phyloP scores from a whole-genome alignment of 37 sponge, comb jelly and placozoan genomes.

The Tethya wilhelma region DNA sequence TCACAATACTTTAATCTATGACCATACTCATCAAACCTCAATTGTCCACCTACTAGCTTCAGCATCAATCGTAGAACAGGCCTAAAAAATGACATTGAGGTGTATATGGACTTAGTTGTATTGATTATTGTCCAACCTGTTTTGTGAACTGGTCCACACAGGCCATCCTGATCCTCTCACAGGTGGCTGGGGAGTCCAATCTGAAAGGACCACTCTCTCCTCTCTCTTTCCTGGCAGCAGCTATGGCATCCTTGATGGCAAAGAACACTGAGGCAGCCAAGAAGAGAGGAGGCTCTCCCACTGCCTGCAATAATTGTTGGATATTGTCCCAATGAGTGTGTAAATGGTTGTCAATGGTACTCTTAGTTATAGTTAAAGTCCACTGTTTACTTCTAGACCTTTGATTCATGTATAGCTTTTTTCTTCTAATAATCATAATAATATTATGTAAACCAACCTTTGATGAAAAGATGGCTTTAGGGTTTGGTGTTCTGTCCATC shows the following conservation, averaged over 20 bases:
- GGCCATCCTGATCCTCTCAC: slow-evolving; percentile 82
- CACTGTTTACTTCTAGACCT: no score
- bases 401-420: background rate
- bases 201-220: slow-evolving; percentile 44
- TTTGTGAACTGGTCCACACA: slow-evolving; percentile 76
- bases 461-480: slow-evolving; percentile 78
- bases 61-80: background rate
- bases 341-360: background rate
- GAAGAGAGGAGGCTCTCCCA: slow-evolving; percentile 94
- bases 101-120: background rate
- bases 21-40: background rate
- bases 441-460: no score
- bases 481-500: slow-evolving; percentile 65
- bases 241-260: slow-evolving; percentile 85
- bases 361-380: background rate
- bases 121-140: slow-evolving; percentile 21
- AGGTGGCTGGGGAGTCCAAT: slow-evolving; percentile 85
- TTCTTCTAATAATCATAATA: background rate
- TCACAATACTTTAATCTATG: no score
- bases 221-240: slow-evolving; percentile 40
- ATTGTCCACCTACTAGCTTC: background rate
- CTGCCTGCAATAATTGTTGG: slow-evolving; percentile 50
- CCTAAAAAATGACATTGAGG: background rate
- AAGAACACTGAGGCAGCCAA: slow-evolving; percentile 83
- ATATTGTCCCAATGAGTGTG: background rate